Evolutionary conservation across 2,797 vertebrate genomes (phyloP), one percentile per base, ranked within the genome.

Genomic region (Lepus oiostolus): DNA sequence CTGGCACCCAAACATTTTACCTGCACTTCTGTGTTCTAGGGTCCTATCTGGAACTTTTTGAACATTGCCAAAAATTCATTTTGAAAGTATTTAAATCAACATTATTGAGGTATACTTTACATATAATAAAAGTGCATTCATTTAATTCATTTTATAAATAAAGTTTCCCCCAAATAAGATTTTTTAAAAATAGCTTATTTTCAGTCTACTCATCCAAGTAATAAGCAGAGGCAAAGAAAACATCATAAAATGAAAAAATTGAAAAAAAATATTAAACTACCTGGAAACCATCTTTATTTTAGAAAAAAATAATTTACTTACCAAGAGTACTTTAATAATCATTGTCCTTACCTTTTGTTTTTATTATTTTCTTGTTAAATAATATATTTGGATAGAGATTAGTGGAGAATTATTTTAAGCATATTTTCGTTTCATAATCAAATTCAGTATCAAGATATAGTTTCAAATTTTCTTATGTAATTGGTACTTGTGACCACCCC

Each of bases 121-220:
- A 72, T 47, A 47, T 8, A 47, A 47, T 47, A 81, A 52, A 71
- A 81, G 68, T 75, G 0, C 1, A 60, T 2, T 58, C 4, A 54
- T 75, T 88, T 7, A 89, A 91, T 67, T 91, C 21, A 35, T 68
- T 72, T 94, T 87, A 65, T 21, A 93, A 88, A 68, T 58, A 0
- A 74, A 7, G 5, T 82, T 76, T 92, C 22, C 81, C 14, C 19
- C 77, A 95, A 89, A 74, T 38, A 81, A 92, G 26, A 74, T 88
- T 52, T 72, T 65, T 22, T 70, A 7, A 65, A 75, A 79, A 88
- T 35, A 50, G 0, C 22, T 83, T 92, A 24, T 42, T 85, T 88
- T 85, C 28, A 82, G 14, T 50, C 2, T 52, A 47, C 4, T 80
- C 24, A 82, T 54, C 28, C 22, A 42, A 81, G 13, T 74, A 88